Percentiles rank a stretch among this genome's conserved stretches.
These are phyloP conservation scores for Nothocercus nigrocapillus DNA, from an alignment of 2,113 vertebrate species.

Conservation along the genomic window DNA sequence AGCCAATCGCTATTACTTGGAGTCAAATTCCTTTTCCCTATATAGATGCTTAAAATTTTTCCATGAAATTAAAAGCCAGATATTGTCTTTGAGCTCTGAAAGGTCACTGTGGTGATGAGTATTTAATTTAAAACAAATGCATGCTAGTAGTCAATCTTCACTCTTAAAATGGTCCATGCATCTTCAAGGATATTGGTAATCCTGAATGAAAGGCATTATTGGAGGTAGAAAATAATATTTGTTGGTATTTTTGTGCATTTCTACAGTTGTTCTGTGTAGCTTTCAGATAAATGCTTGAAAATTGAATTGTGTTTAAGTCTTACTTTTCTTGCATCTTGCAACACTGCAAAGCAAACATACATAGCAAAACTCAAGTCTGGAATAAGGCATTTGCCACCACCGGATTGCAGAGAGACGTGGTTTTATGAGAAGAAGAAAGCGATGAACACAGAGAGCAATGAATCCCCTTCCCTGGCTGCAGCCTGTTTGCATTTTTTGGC, in stretches of 20 bases:
- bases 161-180: background rate
- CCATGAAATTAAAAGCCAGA: background rate
- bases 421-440: background rate
- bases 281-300: background rate
- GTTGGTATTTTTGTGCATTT: background rate
- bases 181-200: background rate
- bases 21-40: background rate
- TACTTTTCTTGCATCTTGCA: background rate
- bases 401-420: background rate
- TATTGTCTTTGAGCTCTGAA: background rate
- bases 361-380: background rate
- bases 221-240: background rate
- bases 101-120: background rate
- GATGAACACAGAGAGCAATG: background rate
- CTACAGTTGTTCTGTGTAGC: background rate
- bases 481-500: conserved; percentile 31
- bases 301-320: background rate
- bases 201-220: background rate
- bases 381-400: background rate
- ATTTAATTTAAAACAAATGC: background rate
- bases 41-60: background rate
- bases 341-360: background rate
- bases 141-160: background rate
- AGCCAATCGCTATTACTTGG: background rate
- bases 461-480: background rate